Conservation (phyloP, 37 sponge, comb jelly and placozoan species). For the Chondrilla cf. caribensis region DNA sequence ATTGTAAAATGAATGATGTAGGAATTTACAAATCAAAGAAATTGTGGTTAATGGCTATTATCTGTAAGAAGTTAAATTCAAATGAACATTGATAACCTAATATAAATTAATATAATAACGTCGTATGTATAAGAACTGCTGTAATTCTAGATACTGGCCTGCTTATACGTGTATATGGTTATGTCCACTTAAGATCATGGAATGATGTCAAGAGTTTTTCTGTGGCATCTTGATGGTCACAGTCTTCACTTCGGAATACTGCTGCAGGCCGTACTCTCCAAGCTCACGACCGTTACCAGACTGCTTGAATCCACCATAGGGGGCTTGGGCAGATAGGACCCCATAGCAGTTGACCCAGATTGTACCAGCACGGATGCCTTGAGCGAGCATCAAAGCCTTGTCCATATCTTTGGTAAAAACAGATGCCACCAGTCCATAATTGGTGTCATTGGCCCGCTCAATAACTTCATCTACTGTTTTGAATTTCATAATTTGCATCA, state of each 20-base stretch:
- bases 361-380: slow-evolving; percentile 85
- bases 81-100: too few relatives aligned
- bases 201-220: slow-evolving; percentile 96
- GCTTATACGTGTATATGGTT: too few relatives aligned
- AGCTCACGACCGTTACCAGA: slow-evolving; percentile 94
- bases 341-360: slow-evolving; percentile 95
- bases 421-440: slow-evolving; percentile 91
- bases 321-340: slow-evolving; percentile 53
- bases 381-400: slow-evolving; percentile 72
- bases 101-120: too few relatives aligned
- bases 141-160: too few relatives aligned
- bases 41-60: too few relatives aligned
- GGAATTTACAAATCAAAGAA: too few relatives aligned
- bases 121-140: too few relatives aligned
- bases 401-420: slow-evolving; percentile 85
- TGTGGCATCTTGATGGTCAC: slow-evolving; percentile 93
- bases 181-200: too few relatives aligned
- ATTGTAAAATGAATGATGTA: too few relatives aligned
- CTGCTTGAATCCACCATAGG: slow-evolving; percentile 96
- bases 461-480: slow-evolving; percentile 92
- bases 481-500: slow-evolving; percentile 98
- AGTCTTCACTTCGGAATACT: slow-evolving; percentile 93
- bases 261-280: slow-evolving; percentile 95
- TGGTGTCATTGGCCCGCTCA: slow-evolving; percentile 87
- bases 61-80: too few relatives aligned